These are phyloP conservation scores for Sebastes oblongus DNA, from an alignment of 2,797 vertebrate genomes.

Conservation along the genomic window DNA sequence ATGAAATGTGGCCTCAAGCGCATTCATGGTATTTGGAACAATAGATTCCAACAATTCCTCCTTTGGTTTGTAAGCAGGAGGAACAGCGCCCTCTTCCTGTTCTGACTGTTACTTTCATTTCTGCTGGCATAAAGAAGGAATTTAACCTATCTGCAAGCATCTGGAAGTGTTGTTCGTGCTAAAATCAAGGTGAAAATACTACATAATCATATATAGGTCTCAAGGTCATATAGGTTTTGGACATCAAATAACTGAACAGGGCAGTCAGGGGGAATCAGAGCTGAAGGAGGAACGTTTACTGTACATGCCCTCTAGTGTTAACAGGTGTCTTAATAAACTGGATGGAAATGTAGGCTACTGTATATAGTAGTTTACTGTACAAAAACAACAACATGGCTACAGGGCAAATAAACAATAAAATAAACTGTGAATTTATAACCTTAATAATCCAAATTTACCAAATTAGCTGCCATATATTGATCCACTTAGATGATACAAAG, in stretches of 20 bases:
- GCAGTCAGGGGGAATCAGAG: not conserved
- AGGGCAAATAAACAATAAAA: not conserved
- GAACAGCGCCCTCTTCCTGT: conserved; percentile 28
- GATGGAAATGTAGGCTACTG: not conserved
- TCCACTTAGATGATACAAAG: not conserved
- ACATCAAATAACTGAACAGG: not conserved
- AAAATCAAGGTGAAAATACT: not conserved
- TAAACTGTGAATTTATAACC: not conserved
- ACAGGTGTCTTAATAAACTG: not conserved
- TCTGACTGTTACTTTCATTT: not conserved
- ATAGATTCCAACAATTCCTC: not conserved
- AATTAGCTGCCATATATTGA: not conserved
- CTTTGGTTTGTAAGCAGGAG: not conserved
- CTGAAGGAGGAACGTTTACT: not conserved
- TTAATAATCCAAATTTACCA: not conserved
- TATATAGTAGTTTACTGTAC: not conserved
- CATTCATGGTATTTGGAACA: not conserved
- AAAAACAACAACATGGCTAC: not conserved
- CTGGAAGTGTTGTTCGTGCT: not conserved
- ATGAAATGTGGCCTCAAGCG: not conserved
- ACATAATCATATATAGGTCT: not conserved
- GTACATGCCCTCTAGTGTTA: not conserved
- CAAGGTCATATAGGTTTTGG: not conserved
- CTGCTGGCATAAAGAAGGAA: not conserved
- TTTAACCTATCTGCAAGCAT: not conserved